Evolutionary conservation across 2,888 invertebrate species (phyloP), one percentile per base, ranked within the genome.

Genomic region (Lochmaea crataegi): DNA sequence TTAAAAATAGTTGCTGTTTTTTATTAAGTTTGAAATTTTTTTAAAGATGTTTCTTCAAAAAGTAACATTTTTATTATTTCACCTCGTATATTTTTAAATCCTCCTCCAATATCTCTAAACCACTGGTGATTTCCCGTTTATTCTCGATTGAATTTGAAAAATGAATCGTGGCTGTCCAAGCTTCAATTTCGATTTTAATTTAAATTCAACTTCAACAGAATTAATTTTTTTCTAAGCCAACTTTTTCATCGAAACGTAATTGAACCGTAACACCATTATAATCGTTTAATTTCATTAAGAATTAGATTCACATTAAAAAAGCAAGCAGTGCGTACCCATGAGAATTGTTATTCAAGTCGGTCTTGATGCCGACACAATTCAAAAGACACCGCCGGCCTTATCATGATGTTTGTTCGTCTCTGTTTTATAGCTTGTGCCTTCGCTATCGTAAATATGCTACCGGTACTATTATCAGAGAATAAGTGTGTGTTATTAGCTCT

Each of bases 351-450:
- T 66, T 60, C 48, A 26, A 45, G 60, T 71, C 61, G 61, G 26
- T 56, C 22, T 61, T 42, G 60, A 61, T 64, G 57, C 41, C 57
- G 68, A 51, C 58, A 42, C 14, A 41, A 48, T 41, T 45, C 61
- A 63, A 74, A 74, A 71, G 74, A 74, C 38, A 68, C 74, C 71
- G 74, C 65, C 74, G 41, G 64, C 68, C 48, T 74, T 71, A 74
- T 74, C 73, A 51, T 51, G 58, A 64, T 67, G 63, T 64, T 53
- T 60, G n/a, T 18, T n/a, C 14, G 51, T 18, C 22, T 69, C 42
- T 66, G 56, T 67, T 69, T 73, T 67, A 70, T 57, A 63, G 58
- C 60, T 61, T 61, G 48, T 58, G 66, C 68, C 53, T 60, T 56
- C 65, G 65, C 26, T 41, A 63, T 70, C 73, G 42, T 73, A 70